Evolutionary conservation across 2,888 invertebrate genomes (phyloP).

Genomic region (Cepaea hortensis): DNA sequence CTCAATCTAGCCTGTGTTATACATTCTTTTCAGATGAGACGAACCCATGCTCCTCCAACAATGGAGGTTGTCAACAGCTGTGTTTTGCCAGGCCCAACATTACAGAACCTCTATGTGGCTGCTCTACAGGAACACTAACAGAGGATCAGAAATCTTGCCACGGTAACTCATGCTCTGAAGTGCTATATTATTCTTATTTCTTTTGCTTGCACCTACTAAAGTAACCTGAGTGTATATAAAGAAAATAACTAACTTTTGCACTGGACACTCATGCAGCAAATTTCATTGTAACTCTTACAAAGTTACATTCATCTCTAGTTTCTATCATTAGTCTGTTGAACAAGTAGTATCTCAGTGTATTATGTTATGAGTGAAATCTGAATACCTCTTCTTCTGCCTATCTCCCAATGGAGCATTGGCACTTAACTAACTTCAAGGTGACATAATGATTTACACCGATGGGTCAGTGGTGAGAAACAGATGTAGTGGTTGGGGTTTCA

Average conservation of each 20-base stretch:
- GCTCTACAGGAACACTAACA: slow-evolving; percentile 89
- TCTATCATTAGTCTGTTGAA: too few species aligned
- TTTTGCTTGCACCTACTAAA: neutral
- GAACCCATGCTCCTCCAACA: slow-evolving; percentile 85
- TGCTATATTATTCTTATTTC: neutral
- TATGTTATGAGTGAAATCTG: too few species aligned
- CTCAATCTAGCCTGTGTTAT: too few species aligned
- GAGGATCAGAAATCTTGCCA: slow-evolving; percentile 83
- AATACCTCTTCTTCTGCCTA: too few species aligned
- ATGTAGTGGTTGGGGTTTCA: too few species aligned
- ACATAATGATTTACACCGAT: too few species aligned
- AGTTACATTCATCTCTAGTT: too few species aligned
- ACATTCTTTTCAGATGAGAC: slow-evolving; percentile 79
- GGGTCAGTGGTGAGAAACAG: too few species aligned
- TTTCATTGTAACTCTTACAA: neutral
- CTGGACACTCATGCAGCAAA: neutral
- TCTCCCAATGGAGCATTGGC: too few species aligned
- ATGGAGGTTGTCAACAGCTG: slow-evolving; percentile 95
- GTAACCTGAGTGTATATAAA: neutral
- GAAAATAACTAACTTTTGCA: neutral
- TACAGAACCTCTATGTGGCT: slow-evolving; percentile 85
- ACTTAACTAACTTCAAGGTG: too few species aligned
- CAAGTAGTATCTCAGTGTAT: too few species aligned
- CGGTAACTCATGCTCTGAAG: slow-evolving; percentile 59
- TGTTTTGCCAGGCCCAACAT: slow-evolving; percentile 91